Conservation (phyloP, 2,888 invertebrate genomes). For the Leucophenga maculata region DNA sequence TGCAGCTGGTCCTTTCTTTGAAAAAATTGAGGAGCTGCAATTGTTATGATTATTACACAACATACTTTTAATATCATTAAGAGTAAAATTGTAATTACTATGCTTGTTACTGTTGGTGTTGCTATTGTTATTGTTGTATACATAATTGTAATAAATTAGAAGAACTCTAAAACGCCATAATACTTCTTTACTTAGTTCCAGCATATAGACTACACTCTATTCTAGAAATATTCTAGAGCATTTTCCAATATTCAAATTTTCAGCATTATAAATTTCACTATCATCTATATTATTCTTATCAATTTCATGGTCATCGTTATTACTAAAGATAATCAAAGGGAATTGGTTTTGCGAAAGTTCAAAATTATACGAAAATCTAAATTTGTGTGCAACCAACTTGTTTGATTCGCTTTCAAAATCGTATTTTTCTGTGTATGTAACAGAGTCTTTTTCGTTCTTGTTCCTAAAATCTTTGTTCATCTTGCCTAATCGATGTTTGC, state of each 20-base stretch:
- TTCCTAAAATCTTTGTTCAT: constrained; percentile 38
- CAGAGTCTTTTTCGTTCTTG: neutral
- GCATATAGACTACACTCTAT: constrained; percentile 73
- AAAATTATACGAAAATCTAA: neutral
- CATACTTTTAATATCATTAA: neutral
- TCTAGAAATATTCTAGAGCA: constrained; percentile 72
- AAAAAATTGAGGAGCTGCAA: too few relatives aligned
- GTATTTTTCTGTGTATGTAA: too few relatives aligned
- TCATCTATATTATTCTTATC: neutral
- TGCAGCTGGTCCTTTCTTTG: too few relatives aligned
- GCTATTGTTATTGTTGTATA: too few relatives aligned
- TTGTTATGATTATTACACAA: neutral
- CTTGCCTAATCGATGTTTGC: neutral
- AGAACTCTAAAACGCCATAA: constrained; percentile 71
- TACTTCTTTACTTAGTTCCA: constrained; percentile 73
- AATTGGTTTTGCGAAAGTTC: neutral
- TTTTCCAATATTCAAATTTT: constrained; percentile 40
- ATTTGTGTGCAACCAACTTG: constrained; percentile 3
- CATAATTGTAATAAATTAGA: neutral
- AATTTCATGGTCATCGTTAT: neutral
- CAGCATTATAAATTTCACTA: constrained; percentile 40
- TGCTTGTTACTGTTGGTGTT: neutral
- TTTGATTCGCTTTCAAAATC: neutral
- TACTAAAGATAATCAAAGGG: neutral
- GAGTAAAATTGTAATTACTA: neutral